phyloP scores from a whole-genome alignment of 2,113 vertebrate species.

The Cyrtonyx montezumae region DNA sequence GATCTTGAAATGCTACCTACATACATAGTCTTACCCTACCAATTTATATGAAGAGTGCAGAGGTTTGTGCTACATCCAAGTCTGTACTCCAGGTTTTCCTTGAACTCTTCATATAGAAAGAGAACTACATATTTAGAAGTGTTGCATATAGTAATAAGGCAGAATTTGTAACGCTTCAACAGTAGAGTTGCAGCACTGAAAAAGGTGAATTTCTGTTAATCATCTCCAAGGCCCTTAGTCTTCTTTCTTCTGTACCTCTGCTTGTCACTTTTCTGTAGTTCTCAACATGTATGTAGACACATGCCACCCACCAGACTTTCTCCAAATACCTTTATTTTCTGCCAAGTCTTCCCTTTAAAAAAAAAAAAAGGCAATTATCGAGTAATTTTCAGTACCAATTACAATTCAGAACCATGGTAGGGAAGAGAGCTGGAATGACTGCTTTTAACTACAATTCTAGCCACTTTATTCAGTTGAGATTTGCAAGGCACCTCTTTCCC shows the following conservation, averaged over 20 bases:
- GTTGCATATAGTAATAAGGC: not conserved
- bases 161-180: not conserved
- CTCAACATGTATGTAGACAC: not conserved
- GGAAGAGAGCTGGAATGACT: fast-evolving
- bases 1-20: not conserved
- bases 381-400: not conserved
- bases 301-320: not conserved
- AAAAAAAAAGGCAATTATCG: not conserved
- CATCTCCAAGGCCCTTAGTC: not conserved
- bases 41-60: not conserved
- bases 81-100: not conserved
- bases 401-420: not conserved
- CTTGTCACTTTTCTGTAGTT: not conserved
- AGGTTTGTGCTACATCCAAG: not conserved
- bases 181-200: not conserved
- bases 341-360: not conserved
- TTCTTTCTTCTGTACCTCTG: not conserved
- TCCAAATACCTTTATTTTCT: not conserved
- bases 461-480: not conserved
- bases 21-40: not conserved
- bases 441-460: not conserved
- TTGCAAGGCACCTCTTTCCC: not conserved
- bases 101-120: not conserved
- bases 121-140: not conserved
- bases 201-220: not conserved